phyloP scores from a whole-genome alignment of 2,113 vertebrate genomes.

The human region GRCh38 chr9:72935501-72936000 shows the following conservation, averaged over 20 bases:
- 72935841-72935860: conserved; percentile 69
- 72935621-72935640: conserved; percentile 59
- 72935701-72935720: conserved; percentile 56
- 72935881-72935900: conserved; percentile 58
- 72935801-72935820: conserved; percentile 75
- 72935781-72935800: conserved; percentile 71
- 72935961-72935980: not conserved
- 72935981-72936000: not conserved
- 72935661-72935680: conserved; percentile 75
- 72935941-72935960: conserved; percentile 62
- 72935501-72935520: conserved; percentile 29
- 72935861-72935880: conserved; percentile 74
- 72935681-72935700: conserved; percentile 61
- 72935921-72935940: conserved; percentile 59
- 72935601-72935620: conserved; percentile 54
- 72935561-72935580: conserved; percentile 45
- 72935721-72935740: conserved; percentile 44
- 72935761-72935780: conserved; percentile 60
- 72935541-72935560: conserved; percentile 31
- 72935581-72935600: conserved; percentile 52
- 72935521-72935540: conserved; percentile 51
- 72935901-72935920: not conserved
- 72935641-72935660: conserved; percentile 74
- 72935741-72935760: conserved; percentile 37
- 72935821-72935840: conserved; percentile 68